A percentile compares a stretch with the other conserved stretches of the same genome.
Evolutionary conservation across 2,888 invertebrate genomes (phyloP).

Genomic region (Athalia circularis): DNA sequence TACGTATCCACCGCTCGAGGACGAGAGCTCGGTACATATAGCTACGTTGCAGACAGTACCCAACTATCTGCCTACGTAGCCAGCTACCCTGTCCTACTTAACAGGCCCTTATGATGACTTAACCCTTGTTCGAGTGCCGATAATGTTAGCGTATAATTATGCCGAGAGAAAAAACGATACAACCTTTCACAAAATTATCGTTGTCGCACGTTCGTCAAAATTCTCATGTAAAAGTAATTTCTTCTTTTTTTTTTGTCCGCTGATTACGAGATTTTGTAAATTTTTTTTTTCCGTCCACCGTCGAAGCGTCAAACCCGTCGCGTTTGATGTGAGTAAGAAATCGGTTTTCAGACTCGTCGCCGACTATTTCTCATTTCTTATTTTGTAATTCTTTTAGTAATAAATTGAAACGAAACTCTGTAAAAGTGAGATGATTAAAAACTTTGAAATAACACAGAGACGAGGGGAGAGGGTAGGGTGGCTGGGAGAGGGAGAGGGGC

Average conservation of each 20-base stretch:
- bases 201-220: background rate
- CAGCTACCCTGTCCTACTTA: constrained; percentile 36
- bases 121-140: constrained; percentile 30
- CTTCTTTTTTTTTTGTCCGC: background rate
- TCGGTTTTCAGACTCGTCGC: too few species aligned
- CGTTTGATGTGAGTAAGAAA: too few species aligned
- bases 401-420: constrained; percentile 40
- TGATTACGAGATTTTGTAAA: background rate
- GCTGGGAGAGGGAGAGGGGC: background rate
- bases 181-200: too few species aligned
- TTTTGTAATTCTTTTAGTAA: constrained; percentile 8
- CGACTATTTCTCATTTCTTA: background rate
- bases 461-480: constrained; percentile 31
- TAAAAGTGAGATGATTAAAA: constrained; percentile 53
- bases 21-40: background rate
- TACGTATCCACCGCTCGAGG: background rate
- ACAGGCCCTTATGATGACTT: constrained; percentile 29
- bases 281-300: background rate
- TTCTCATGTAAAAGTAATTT: background rate
- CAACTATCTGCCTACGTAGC: constrained; percentile 33
- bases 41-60: background rate
- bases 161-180: background rate
- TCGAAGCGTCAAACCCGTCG: background rate
- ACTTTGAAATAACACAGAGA: constrained; percentile 59
- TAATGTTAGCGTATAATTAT: background rate